Evolutionary conservation across 2,888 invertebrate species (phyloP).

Genomic region (Acheta domesticus): DNA sequence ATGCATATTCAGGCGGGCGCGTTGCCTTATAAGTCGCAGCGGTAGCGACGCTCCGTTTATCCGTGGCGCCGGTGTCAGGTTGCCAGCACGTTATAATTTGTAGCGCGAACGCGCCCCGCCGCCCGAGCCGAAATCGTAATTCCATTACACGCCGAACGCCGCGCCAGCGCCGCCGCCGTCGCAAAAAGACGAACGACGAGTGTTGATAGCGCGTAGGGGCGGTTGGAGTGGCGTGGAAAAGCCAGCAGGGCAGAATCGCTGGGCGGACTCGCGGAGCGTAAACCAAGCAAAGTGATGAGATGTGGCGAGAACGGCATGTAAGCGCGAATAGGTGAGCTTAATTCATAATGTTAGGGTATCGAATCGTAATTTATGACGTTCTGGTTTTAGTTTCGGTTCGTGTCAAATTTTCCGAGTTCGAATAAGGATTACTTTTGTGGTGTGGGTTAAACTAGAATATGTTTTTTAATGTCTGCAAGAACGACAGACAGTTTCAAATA

Average conservation of each 20-base stretch:
- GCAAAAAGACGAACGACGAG: neutral
- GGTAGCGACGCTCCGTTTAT: neutral
- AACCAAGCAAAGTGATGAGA: neutral
- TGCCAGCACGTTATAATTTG: slow-evolving; percentile 6
- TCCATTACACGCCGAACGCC: neutral
- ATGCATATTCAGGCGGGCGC: slow-evolving; percentile 4
- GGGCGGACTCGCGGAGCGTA: too few species aligned
- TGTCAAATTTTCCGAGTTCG: too few species aligned
- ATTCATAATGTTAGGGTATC: too few species aligned
- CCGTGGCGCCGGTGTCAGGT: neutral
- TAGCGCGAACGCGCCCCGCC: neutral
- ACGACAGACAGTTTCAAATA: too few species aligned
- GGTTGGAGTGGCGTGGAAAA: neutral
- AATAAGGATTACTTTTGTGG: too few species aligned
- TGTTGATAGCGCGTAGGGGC: neutral
- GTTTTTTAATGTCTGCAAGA: too few species aligned
- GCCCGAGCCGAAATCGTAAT: neutral
- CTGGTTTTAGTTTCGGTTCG: too few species aligned
- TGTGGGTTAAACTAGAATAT: too few species aligned
- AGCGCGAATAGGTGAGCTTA: too few species aligned
- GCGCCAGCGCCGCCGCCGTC: neutral
- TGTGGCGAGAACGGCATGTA: neutral
- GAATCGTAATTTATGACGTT: too few species aligned
- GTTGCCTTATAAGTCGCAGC: neutral
- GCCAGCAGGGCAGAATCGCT: too few species aligned